These are phyloP conservation scores for Maconellicoccus hirsutus DNA, from an alignment of 1,140 invertebrate species.

Conservation along the genomic window DNA sequence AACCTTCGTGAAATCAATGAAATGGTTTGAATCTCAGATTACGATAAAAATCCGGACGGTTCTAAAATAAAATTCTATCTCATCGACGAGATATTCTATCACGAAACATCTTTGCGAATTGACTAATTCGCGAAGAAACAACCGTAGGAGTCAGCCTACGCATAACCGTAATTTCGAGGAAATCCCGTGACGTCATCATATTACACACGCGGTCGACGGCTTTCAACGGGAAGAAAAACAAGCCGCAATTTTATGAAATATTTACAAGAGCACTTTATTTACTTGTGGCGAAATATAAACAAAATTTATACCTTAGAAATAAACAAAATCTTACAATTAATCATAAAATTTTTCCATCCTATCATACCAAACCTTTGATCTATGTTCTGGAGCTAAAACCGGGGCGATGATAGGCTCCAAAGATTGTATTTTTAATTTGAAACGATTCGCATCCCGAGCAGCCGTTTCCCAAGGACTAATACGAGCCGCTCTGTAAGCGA, in stretches of 20 bases:
- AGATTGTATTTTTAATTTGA: slow-evolving; percentile 39
- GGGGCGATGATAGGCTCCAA: slow-evolving; percentile 37
- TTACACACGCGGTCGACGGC: neutral
- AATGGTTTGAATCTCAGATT: too few species aligned
- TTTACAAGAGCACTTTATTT: neutral
- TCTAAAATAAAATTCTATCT: too few species aligned
- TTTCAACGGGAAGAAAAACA: neutral
- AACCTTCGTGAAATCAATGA: too few species aligned
- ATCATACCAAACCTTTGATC: slow-evolving; percentile 37
- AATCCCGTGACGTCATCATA: neutral
- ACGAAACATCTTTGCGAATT: too few species aligned
- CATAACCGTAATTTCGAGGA: neutral
- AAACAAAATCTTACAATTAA: neutral
- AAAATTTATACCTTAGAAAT: neutral
- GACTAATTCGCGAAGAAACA: too few species aligned
- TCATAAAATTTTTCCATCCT: slow-evolving; percentile 7
- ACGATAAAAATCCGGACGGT: too few species aligned
- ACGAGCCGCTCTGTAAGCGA: slow-evolving; percentile 47
- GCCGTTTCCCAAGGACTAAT: slow-evolving; percentile 52
- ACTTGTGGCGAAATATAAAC: too few species aligned
- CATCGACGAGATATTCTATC: too few species aligned
- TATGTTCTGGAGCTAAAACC: slow-evolving; percentile 40
- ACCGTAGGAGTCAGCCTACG: too few species aligned
- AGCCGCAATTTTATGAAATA: neutral
- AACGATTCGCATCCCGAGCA: slow-evolving; percentile 46